Evolutionary conservation across 2,797 vertebrate genomes (phyloP), one percentile per base, ranked within the genome.

Genomic region (Percopsis omiscomaycus): DNA sequence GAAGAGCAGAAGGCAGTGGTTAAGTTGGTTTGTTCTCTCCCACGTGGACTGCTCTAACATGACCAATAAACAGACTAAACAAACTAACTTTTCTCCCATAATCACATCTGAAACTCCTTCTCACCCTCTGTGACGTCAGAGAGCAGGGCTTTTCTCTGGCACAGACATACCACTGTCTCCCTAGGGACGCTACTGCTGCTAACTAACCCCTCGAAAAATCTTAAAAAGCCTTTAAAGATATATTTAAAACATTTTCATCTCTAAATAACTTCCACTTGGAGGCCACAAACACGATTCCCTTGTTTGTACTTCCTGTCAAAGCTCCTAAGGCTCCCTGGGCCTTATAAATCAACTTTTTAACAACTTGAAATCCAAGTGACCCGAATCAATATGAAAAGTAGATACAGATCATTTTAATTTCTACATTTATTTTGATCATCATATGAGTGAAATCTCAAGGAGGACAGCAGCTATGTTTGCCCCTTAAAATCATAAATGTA

Each of bases 191-290:
- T 28, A 74, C 75, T 73, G 54, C 62, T 68, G 22, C 32, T 37
- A 82, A 73, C 56, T 59, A 73, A 72, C 78, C 75, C 67, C 84
- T 55, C 77, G 84, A 68, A 72, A 82, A 81, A 59, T 72, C 79
- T 68, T 64, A 79, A 75, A 82, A 42, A 9, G 54, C 63, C 64
- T 71, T 37, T 37, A 37, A 37, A 37, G 32, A 37, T 37, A 37
- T 37, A 6, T 37, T 37, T 37, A 37, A 37, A 37, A 37, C 32
- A 37, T 8, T 37, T 37, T 5, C 32, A 81, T 77, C 73, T 83
- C 72, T 64, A 70, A 70, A 78, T 64, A 84, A 77, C 66, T 76
- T 67, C 73, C 71, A 82, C 63, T 71, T 68, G 68, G 44, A 69
- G 59, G 50, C 66, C 57, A 77, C 61, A 73, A 51, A 70, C 79